These are phyloP conservation scores for Drosophila sulfurigaster DNA, from an alignment of 1,140 invertebrate species.

Conservation along the genomic window DNA sequence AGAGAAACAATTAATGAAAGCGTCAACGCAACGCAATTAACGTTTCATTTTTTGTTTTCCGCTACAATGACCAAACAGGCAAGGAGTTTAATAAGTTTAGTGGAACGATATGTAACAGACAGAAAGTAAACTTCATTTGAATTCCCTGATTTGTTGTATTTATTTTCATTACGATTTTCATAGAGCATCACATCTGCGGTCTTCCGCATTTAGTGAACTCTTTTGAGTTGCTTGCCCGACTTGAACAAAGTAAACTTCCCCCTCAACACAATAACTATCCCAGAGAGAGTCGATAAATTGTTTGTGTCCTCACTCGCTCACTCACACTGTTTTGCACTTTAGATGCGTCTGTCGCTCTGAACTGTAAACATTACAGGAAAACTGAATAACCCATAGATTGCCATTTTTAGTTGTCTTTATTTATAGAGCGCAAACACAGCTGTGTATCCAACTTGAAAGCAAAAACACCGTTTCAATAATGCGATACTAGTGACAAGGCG, in stretches of 20 bases:
- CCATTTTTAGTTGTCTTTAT: conserved; percentile 75
- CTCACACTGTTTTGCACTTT: neutral
- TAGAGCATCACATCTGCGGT: too few relatives aligned
- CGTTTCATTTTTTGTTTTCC: conserved; percentile 39
- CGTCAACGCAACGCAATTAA: conserved; percentile 70
- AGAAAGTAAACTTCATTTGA: neutral
- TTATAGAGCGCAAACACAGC: conserved; percentile 78
- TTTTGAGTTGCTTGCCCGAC: neutral
- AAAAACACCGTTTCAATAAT: conserved; percentile 53
- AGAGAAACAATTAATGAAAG: conserved; percentile 38
- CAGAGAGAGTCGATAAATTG: conserved; percentile 32
- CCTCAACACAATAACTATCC: neutral
- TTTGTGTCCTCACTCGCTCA: conserved; percentile 28
- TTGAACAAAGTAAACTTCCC: neutral
- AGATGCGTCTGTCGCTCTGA: neutral
- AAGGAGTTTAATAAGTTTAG: neutral
- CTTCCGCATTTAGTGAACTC: neutral
- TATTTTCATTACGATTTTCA: too few relatives aligned
- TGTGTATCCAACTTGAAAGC: conserved; percentile 55
- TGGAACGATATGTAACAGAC: neutral
- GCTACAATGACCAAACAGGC: neutral
- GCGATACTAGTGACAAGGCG: conserved; percentile 11
- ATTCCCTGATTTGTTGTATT: too few relatives aligned
- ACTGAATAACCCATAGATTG: conserved; percentile 54
- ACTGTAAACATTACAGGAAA: conserved; percentile 38